Conservation (phyloP, 2,797 vertebrate genomes). For the Fringilla coelebs region DNA sequence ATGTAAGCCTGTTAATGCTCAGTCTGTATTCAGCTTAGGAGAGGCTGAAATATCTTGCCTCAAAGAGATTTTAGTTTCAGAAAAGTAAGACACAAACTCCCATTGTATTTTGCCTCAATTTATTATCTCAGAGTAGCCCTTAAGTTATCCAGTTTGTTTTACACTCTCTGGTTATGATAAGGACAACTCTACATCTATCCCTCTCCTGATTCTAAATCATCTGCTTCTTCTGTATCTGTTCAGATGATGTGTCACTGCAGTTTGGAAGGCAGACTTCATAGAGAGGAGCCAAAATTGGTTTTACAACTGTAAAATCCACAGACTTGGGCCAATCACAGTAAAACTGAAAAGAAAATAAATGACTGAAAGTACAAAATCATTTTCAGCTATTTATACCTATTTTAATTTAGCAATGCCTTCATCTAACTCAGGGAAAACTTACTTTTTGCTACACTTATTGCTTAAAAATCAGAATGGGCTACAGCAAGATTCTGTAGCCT, state of each 20-base stretch:
- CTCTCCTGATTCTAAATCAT: neutral
- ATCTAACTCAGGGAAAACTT: neutral
- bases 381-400: neutral
- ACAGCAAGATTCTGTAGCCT: neutral
- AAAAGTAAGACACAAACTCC: neutral
- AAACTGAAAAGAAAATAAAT: neutral
- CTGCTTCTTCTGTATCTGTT: neutral
- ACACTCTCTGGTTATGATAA: neutral
- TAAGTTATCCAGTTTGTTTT: neutral
- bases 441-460: neutral
- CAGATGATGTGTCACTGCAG: neutral
- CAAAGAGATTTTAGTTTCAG: neutral
- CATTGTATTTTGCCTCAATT: neutral
- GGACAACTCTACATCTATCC: neutral
- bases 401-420: neutral
- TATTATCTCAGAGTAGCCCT: neutral
- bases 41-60: neutral
- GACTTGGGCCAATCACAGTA: neutral
- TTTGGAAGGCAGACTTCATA: neutral
- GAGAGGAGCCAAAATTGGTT: conserved; percentile 31
- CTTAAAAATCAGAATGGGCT: neutral
- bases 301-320: conserved; percentile 1
- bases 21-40: neutral
- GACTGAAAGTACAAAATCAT: neutral
- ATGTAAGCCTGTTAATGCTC: neutral